phyloP scores from a whole-genome alignment of 2,797 vertebrate species.

The Hemibagrus guttatus region DNA sequence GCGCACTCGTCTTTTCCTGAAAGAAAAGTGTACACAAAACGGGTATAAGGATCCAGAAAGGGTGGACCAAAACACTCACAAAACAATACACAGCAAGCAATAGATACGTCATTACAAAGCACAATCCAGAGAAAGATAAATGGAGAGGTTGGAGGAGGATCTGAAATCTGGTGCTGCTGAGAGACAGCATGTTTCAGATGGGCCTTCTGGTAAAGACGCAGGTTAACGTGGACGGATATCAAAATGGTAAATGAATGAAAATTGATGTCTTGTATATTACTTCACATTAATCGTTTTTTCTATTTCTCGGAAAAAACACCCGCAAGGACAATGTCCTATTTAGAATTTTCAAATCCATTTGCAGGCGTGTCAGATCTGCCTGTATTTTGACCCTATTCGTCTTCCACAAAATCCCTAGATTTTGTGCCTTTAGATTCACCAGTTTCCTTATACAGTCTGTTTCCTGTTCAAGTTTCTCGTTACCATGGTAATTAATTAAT shows the following conservation, averaged over 20 bases:
- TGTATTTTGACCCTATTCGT: neutral
- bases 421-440: neutral
- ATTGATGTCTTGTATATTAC: neutral
- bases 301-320: neutral
- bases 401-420: neutral
- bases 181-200: slow-evolving; percentile 14
- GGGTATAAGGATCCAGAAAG: slow-evolving; percentile 69
- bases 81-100: slow-evolving; percentile 15
- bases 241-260: neutral
- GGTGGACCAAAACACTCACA: slow-evolving; percentile 28
- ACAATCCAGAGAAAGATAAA: slow-evolving; percentile 12
- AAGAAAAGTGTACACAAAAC: slow-evolving; percentile 80
- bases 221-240: neutral
- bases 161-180: neutral
- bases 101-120: slow-evolving; percentile 20
- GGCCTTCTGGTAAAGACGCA: neutral
- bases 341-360: too few relatives aligned
- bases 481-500: slow-evolving; percentile 3
- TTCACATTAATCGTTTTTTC: neutral
- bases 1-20: slow-evolving; percentile 99
- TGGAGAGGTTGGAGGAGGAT: slow-evolving; percentile 2
- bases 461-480: neutral
- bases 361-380: too few relatives aligned
- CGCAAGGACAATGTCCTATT: neutral
- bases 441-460: neutral